A percentile compares a stretch with the other conserved stretches of the same genome.
Evolutionary conservation across 2,113 vertebrate species (phyloP).

Genomic region (Cisticola juncidis): DNA sequence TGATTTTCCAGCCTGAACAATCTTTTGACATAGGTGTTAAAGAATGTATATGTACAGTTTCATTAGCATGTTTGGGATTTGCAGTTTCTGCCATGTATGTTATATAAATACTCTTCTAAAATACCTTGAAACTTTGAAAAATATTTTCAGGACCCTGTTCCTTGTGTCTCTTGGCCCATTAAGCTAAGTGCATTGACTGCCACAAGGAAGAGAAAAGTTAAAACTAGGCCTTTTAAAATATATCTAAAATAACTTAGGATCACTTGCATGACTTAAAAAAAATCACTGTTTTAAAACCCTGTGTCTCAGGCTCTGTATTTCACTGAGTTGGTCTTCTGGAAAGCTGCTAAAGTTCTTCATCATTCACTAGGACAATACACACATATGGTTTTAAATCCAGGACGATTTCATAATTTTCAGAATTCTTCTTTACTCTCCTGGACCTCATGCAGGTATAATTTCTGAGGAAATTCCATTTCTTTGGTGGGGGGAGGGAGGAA

Average conservation of each 20-base stretch:
- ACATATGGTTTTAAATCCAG: background rate
- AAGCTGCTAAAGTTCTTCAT: background rate
- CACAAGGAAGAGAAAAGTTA: background rate
- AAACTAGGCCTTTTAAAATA: background rate
- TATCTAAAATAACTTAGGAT: background rate
- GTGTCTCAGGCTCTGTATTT: background rate
- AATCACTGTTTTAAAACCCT: background rate
- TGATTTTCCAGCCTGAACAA: background rate
- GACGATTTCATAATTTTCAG: background rate
- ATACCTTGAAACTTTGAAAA: background rate
- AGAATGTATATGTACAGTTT: background rate
- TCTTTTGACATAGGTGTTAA: background rate
- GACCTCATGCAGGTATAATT: background rate
- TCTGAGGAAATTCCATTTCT: constrained; percentile 28
- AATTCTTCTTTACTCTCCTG: background rate
- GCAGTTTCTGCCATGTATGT: background rate
- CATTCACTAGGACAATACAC: background rate
- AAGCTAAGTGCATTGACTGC: background rate
- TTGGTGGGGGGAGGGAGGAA: background rate
- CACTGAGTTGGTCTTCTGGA: background rate
- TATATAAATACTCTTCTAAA: background rate
- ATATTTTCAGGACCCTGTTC: background rate
- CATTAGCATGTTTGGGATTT: background rate
- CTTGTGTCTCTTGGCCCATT: background rate
- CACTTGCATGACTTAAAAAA: background rate